Conservation (phyloP, 2,888 invertebrate species). For the Boloria selene region DNA sequence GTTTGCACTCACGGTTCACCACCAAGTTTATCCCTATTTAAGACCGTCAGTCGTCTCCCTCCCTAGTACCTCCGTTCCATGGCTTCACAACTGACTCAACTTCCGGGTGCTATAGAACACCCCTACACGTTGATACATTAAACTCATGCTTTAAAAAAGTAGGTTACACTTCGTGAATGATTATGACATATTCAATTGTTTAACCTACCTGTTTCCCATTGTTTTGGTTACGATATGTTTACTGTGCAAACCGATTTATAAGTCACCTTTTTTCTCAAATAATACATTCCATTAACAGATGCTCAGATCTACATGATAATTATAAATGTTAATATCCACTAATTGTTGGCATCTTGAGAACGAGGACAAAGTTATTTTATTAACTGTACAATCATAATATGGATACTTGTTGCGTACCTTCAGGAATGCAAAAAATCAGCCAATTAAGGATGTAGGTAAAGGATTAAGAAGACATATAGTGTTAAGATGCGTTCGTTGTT, state of each 20-base stretch:
- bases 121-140: too few relatives aligned
- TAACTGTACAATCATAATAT: not conserved
- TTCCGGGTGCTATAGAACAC: too few relatives aligned
- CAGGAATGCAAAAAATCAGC: constrained; percentile 9
- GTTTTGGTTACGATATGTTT: not conserved
- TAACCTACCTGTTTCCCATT: not conserved
- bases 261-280: constrained; percentile 29
- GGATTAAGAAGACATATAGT: constrained; percentile 16
- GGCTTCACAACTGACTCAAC: too few relatives aligned
- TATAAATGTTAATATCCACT: constrained; percentile 53
- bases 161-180: too few relatives aligned
- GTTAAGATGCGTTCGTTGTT: constrained; percentile 14
- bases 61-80: too few relatives aligned
- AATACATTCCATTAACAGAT: constrained; percentile 60
- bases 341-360: constrained; percentile 30
- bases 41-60: too few relatives aligned
- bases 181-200: too few relatives aligned
- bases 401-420: not conserved
- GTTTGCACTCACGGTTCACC: too few relatives aligned
- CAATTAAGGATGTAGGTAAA: constrained; percentile 15
- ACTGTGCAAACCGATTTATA: not conserved
- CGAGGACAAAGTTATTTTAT: not conserved
- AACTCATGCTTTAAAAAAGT: too few relatives aligned
- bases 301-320: constrained; percentile 51
- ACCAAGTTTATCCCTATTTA: too few relatives aligned